A percentile compares a stretch with the other conserved stretches of the same genome.
Evolutionary conservation across 1,140 invertebrate species (phyloP).

Genomic region (Centruroides vittatus): DNA sequence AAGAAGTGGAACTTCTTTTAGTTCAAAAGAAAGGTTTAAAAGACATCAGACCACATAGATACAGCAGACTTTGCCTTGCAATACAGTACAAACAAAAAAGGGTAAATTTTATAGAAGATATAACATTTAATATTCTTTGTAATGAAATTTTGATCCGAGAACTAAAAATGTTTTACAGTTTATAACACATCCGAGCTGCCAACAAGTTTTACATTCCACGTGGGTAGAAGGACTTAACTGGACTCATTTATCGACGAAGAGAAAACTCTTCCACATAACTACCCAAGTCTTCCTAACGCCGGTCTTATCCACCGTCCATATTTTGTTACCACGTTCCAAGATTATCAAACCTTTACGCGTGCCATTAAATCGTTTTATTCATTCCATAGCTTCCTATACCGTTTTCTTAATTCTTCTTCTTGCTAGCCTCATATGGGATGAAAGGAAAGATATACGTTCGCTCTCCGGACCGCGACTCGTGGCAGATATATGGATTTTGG

Average conservation of each 20-base stretch:
- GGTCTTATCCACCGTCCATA: slow-evolving; percentile 9
- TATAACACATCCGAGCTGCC: slow-evolving; percentile 30
- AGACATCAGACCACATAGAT: slow-evolving; percentile 46
- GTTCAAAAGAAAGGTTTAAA: slow-evolving; percentile 35
- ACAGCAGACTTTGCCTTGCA: slow-evolving; percentile 68
- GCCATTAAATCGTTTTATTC: slow-evolving; percentile 17
- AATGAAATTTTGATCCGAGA: neutral
- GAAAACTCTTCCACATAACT: slow-evolving; percentile 7
- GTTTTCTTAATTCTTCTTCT: slow-evolving; percentile 14
- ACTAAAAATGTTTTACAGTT: slow-evolving; percentile 20
- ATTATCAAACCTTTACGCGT: slow-evolving; percentile 11
- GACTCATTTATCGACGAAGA: slow-evolving; percentile 10
- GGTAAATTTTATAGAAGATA: slow-evolving; percentile 31
- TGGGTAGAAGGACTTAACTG: slow-evolving; percentile 22
- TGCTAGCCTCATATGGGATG: slow-evolving; percentile 12
- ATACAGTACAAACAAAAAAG: slow-evolving; percentile 88
- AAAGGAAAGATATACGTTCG: neutral
- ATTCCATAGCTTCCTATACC: slow-evolving; percentile 11
- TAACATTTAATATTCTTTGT: neutral
- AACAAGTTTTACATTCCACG: slow-evolving; percentile 29
- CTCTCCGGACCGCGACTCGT: slow-evolving; percentile 9
- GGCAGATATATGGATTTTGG: slow-evolving; percentile 10
- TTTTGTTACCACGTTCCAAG: slow-evolving; percentile 11
- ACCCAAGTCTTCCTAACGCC: slow-evolving; percentile 15
- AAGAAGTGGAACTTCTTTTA: slow-evolving; percentile 50